Conservation (phyloP, 2,113 vertebrate genomes). For the Condylura cristata region DNA sequence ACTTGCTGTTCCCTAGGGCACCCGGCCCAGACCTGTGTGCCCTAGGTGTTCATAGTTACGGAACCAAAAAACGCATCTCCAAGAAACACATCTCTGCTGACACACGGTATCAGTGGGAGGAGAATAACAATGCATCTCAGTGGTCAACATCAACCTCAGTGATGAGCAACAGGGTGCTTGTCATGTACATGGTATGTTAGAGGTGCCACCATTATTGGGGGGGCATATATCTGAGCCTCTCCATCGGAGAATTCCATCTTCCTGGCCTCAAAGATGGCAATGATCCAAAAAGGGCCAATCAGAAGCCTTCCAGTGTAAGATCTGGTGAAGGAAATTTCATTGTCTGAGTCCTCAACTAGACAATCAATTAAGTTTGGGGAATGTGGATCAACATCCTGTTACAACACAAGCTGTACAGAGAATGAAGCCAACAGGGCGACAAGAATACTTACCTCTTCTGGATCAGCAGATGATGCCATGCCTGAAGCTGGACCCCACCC, state of each 20-base stretch:
- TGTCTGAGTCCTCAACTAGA: neutral
- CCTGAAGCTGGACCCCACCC: neutral
- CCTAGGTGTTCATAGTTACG: conserved; percentile 16
- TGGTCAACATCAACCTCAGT: neutral
- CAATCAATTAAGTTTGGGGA: neutral
- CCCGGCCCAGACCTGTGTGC: neutral
- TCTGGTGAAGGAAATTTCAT: neutral
- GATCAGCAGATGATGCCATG: neutral
- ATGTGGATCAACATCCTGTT: neutral
- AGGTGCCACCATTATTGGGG: neutral
- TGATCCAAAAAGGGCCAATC: neutral
- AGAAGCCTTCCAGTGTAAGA: neutral
- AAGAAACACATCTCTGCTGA: conserved; percentile 23
- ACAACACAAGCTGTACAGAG: neutral
- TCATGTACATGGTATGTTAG: neutral
- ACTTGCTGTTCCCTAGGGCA: neutral
- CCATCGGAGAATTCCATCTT: neutral
- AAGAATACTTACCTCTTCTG: neutral
- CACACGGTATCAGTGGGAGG: neutral
- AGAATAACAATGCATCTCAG: neutral
- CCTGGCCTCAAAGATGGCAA: neutral
- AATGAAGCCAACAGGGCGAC: neutral
- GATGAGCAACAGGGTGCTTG: neutral
- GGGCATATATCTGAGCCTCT: neutral
- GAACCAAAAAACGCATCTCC: neutral